These are phyloP conservation scores for Philhelius pedissequus DNA, from an alignment of 2,888 invertebrate species.

Conservation along the genomic window DNA sequence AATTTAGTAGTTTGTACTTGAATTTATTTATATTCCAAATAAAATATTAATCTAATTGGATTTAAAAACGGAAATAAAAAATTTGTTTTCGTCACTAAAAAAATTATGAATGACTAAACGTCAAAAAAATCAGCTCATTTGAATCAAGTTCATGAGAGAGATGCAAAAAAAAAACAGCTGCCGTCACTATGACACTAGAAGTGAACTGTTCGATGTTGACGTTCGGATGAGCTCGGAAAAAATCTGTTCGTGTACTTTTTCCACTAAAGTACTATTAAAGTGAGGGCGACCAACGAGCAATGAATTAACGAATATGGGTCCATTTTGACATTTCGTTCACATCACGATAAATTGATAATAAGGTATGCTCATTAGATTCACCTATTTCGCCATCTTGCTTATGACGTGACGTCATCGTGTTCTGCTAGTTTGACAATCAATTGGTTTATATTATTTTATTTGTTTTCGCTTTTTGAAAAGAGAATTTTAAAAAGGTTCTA, in stretches of 20 bases:
- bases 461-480: too few relatives aligned
- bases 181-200: background rate
- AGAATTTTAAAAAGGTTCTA: too few relatives aligned
- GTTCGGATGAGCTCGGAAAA: background rate
- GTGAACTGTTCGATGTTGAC: background rate
- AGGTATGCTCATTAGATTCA: too few relatives aligned
- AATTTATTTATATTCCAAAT: conserved; percentile 15
- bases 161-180: background rate
- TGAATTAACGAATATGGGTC: too few relatives aligned
- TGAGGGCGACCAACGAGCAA: too few relatives aligned
- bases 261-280: too few relatives aligned
- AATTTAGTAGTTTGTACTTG: conserved; percentile 16
- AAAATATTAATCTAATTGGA: conserved; percentile 24
- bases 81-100: conserved; percentile 59
- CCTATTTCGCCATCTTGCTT: too few relatives aligned
- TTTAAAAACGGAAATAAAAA: conserved; percentile 56
- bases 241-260: background rate
- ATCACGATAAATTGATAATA: too few relatives aligned
- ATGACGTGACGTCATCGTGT: too few relatives aligned
- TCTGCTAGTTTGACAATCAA: too few relatives aligned
- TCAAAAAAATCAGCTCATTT: conserved; percentile 14
- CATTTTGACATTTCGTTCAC: too few relatives aligned
- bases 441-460: too few relatives aligned
- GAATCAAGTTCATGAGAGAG: background rate
- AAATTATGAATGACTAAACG: conserved; percentile 23